Evolutionary conservation across 2,797 vertebrate species (phyloP), one percentile per base, ranked within the genome.

Genomic region (Anabacerthia variegaticeps): DNA sequence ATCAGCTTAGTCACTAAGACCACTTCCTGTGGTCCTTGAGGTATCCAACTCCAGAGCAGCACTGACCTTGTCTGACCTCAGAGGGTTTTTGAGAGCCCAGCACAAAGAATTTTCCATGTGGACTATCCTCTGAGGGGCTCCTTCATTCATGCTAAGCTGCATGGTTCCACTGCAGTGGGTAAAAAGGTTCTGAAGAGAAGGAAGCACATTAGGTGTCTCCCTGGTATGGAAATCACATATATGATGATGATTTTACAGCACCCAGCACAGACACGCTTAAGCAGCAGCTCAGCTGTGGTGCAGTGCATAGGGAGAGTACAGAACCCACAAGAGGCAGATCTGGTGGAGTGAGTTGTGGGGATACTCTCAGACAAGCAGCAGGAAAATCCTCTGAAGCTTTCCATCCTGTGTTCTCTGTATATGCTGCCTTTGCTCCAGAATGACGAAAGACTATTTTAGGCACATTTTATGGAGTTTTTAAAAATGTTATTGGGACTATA

Each of bases 381-480:
- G 85, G 89, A 82, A 89, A 92, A 77, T n/a, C 65, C 56, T 89
- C 86, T 80, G 83, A 91, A 89, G 67, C 30, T 61, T 78, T 75
- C 61, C 44, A 36, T 74, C 61, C 84, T 92, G 68, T 26, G 22
- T 49, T 94, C 88, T 71, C 72, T 80, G 37, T 28, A 11, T 71
- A 36, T 11, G 74, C 49, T 79, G 91, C 94, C 92, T 97, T 85
- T 95, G 94, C 75, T 95, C 58, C 92, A 89, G 74, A 85, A 94
- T 0, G 11, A 74, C 0, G 0, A 59, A 95, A 85, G 75, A 74
- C 95, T 96, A 93, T 96, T 96, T 96, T 96, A 89, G 86, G 89
- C 52, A 91, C 88, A 68, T 85, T 97, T 96, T 97, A 97, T 95
- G 75, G 92, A 92, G 94, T 96, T 96, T 92, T 96, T 34, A 95